These are phyloP conservation scores for Lamproptera curius DNA, from an alignment of 2,888 invertebrate species.

Conservation along the genomic window DNA sequence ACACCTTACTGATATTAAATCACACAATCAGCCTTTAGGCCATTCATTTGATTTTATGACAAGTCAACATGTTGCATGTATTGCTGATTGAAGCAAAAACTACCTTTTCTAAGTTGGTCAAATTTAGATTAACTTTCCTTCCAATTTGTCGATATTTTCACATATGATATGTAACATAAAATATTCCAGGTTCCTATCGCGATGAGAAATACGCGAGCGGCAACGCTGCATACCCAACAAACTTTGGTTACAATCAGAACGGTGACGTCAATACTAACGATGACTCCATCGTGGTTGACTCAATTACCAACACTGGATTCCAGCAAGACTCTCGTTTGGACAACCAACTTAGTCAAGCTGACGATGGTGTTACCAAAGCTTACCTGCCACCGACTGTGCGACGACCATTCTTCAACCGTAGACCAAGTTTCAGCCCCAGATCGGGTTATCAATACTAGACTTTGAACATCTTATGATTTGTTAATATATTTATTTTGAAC, in stretches of 20 bases:
- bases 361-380: neutral
- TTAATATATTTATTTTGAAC: slow-evolving; percentile 14
- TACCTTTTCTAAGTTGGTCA: too few relatives aligned
- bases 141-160: too few relatives aligned
- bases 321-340: neutral
- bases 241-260: slow-evolving; percentile 17
- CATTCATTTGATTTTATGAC: too few relatives aligned
- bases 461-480: neutral
- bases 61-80: too few relatives aligned
- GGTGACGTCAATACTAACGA: slow-evolving; percentile 32
- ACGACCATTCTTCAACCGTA: neutral
- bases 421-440: slow-evolving; percentile 6
- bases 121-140: too few relatives aligned
- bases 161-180: too few relatives aligned
- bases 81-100: too few relatives aligned
- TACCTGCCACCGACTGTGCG: slow-evolving; percentile 10
- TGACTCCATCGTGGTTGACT: slow-evolving; percentile 47
- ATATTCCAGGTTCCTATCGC: slow-evolving; percentile 58
- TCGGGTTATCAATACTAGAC: slow-evolving; percentile 17
- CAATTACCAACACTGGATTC: slow-evolving; percentile 33
- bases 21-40: too few relatives aligned
- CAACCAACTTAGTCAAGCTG: neutral
- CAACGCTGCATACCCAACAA: slow-evolving; percentile 19
- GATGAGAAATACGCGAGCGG: slow-evolving; percentile 48
- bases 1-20: too few relatives aligned